These are phyloP conservation scores for Nipponacmea schrenckii DNA, from an alignment of 2,888 invertebrate species.

Conservation along the genomic window DNA sequence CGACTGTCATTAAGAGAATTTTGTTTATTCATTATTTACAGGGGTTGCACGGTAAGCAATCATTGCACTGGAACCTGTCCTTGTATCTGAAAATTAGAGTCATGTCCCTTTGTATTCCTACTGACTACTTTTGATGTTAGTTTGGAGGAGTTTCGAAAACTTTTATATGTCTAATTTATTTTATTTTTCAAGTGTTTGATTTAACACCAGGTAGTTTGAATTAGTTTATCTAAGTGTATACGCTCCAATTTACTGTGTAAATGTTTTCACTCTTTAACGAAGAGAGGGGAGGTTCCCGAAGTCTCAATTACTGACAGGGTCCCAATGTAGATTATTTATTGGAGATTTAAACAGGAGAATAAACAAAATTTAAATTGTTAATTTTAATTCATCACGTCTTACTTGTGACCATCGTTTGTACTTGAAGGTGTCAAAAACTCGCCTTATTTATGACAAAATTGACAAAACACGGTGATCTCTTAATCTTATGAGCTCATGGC, in stretches of 20 bases:
- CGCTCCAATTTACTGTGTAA: constrained; percentile 4
- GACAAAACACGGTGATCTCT: background rate
- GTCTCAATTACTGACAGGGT: background rate
- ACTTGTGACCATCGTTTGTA: background rate
- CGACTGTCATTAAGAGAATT: too few species aligned
- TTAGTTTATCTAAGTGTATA: background rate
- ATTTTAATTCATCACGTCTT: background rate
- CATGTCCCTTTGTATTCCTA: too few species aligned
- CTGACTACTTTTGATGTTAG: too few species aligned
- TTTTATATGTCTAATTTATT: too few species aligned
- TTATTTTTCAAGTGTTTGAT: too few species aligned
- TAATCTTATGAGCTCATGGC: background rate
- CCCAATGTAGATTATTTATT: background rate
- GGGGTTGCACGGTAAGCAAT: too few species aligned
- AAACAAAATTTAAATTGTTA: background rate
- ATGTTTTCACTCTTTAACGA: constrained; percentile 6
- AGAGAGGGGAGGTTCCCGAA: background rate
- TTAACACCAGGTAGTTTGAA: background rate
- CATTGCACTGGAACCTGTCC: too few species aligned
- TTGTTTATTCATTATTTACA: too few species aligned
- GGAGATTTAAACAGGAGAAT: background rate
- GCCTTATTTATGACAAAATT: constrained; percentile 7
- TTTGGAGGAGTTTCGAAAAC: too few species aligned
- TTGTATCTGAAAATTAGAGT: too few species aligned
- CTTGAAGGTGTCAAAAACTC: background rate